These are phyloP conservation scores for Polyommatus iphigenia DNA, from an alignment of 2,888 invertebrate genomes.

Conservation along the genomic window DNA sequence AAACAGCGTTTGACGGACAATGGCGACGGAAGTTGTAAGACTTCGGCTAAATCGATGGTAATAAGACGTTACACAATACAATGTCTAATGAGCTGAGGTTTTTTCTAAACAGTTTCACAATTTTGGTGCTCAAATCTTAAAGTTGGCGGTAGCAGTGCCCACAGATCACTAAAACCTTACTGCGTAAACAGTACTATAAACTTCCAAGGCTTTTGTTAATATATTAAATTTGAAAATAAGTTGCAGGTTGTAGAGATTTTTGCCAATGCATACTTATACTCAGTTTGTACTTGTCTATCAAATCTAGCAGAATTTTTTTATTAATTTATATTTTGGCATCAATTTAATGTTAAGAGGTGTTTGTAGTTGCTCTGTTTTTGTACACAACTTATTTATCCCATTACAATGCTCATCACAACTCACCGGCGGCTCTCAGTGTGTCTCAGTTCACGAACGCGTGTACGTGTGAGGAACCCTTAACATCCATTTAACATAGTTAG, in stretches of 20 bases:
- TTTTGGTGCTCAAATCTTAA: conserved; percentile 30
- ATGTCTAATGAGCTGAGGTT: background rate
- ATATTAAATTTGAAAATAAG: too few species aligned
- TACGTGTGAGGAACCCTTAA: conserved; percentile 37
- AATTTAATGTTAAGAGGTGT: background rate
- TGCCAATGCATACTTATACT: too few species aligned
- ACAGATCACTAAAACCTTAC: too few species aligned
- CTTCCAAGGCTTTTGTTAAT: too few species aligned
- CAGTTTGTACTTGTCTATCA: too few species aligned
- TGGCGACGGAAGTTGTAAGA: conserved; percentile 32
- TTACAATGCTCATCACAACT: conserved; percentile 25
- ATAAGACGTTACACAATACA: conserved; percentile 31
- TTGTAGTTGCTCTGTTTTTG: background rate
- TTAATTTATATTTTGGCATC: background rate
- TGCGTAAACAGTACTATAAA: too few species aligned
- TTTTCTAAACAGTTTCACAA: conserved; percentile 8
- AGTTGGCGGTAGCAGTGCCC: background rate
- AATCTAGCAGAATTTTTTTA: too few species aligned
- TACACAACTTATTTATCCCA: conserved; percentile 32
- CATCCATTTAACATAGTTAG: conserved; percentile 37
- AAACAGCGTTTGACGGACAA: conserved; percentile 30
- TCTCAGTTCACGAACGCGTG: conserved; percentile 38
- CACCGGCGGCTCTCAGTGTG: background rate
- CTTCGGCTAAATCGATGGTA: conserved; percentile 32
- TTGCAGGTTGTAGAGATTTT: too few species aligned